These are phyloP conservation scores for Enteromius trimaculatus DNA, from an alignment of 2,797 vertebrate genomes.

Conservation along the genomic window DNA sequence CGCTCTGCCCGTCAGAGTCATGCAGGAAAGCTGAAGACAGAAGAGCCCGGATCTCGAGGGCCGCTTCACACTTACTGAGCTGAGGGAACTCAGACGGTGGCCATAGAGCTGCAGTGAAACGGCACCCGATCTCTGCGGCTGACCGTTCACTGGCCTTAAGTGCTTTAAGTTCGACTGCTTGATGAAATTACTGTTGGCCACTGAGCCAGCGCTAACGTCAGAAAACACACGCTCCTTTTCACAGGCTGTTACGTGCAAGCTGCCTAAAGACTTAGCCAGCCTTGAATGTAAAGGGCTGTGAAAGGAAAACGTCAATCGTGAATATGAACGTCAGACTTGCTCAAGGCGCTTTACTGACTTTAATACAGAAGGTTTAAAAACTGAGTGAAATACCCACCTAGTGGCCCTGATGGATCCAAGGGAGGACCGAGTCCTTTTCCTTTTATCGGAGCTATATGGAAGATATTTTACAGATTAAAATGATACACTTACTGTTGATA, in stretches of 20 bases:
- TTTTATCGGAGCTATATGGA: constrained; percentile 84
- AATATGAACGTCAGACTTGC: neutral
- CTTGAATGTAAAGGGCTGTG: constrained; percentile 78
- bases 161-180: constrained; percentile 75
- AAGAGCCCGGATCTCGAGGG: neutral
- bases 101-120: constrained; percentile 24
- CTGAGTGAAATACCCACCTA: constrained; percentile 77
- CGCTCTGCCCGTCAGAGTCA: constrained; percentile 66
- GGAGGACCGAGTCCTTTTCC: constrained; percentile 92
- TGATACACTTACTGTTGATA: neutral
- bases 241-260: constrained; percentile 78
- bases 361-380: neutral
- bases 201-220: constrained; percentile 72
- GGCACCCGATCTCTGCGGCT: constrained; percentile 41
- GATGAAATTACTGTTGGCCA: constrained; percentile 67
- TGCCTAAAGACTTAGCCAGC: constrained; percentile 79
- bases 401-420: constrained; percentile 83
- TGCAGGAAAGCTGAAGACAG: constrained; percentile 49
- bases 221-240: constrained; percentile 71
- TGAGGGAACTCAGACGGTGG: constrained; percentile 44
- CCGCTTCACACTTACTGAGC: constrained; percentile 57
- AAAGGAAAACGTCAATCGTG: constrained; percentile 65
- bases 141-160: constrained; percentile 64
- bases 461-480: constrained; percentile 78
- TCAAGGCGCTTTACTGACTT: neutral